Conservation (phyloP, 2,888 invertebrate genomes). For the Panorpa germanica region DNA sequence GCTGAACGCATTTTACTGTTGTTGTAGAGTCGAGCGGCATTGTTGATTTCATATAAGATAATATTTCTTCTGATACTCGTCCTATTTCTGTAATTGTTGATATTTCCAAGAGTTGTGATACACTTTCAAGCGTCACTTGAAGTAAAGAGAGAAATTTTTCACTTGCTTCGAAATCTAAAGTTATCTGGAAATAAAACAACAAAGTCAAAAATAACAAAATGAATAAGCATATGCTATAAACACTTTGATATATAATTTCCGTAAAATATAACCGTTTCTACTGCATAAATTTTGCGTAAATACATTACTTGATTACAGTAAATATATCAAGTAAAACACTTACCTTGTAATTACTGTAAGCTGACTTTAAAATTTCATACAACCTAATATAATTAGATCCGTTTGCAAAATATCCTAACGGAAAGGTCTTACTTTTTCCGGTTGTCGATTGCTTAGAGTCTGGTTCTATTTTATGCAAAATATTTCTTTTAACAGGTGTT, state of each 20-base stretch:
- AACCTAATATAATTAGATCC: constrained; percentile 72
- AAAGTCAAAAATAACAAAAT: constrained; percentile 9
- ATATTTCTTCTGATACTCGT: constrained; percentile 57
- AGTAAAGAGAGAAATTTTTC: constrained; percentile 53
- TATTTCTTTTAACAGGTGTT: no score
- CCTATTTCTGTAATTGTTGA: constrained; percentile 50
- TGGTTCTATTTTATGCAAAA: no score
- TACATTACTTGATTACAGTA: not conserved
- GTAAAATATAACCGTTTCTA: not conserved
- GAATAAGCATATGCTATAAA: constrained; percentile 6
- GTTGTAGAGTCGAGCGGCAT: constrained; percentile 48
- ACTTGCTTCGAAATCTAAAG: constrained; percentile 56
- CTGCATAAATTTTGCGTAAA: not conserved
- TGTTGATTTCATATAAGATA: constrained; percentile 52
- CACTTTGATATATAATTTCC: constrained; percentile 5
- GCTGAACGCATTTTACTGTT: constrained; percentile 58
- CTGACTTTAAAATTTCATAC: constrained; percentile 60
- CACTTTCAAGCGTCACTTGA: constrained; percentile 37
- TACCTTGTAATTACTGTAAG: constrained; percentile 78
- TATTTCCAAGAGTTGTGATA: constrained; percentile 52
- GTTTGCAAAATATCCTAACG: constrained; percentile 41
- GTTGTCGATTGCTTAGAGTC: no score
- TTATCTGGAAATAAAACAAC: constrained; percentile 34
- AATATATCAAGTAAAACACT: constrained; percentile 12
- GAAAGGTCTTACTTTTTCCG: no score